Conservation (phyloP, 2,888 invertebrate species). For the Epicampocera succincta region DNA sequence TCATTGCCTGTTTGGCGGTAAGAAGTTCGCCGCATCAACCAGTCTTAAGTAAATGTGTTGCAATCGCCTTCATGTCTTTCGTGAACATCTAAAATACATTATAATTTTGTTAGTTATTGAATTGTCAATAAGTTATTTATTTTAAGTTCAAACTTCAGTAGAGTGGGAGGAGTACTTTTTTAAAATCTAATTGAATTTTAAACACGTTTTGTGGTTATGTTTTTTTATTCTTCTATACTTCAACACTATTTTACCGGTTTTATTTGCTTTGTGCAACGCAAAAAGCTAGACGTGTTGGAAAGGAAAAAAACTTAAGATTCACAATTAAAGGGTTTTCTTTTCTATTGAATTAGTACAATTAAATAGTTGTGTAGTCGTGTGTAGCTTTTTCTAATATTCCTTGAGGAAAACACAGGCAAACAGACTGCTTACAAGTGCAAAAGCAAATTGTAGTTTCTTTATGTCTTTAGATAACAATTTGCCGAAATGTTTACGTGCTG, state of each 20-base stretch:
- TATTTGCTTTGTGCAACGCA: slow-evolving; percentile 58
- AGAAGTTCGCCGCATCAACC: no score
- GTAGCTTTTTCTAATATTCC: background rate
- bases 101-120: slow-evolving; percentile 21
- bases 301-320: slow-evolving; percentile 21
- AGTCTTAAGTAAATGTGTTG: no score
- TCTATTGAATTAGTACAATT: slow-evolving; percentile 33
- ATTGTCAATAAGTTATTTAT: slow-evolving; percentile 56
- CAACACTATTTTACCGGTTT: slow-evolving; percentile 45
- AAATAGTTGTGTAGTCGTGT: slow-evolving; percentile 17
- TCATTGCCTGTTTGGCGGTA: no score
- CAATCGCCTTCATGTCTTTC: background rate
- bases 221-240: slow-evolving; percentile 8
- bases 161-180: background rate
- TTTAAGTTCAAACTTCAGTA: slow-evolving; percentile 47
- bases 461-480: slow-evolving; percentile 59
- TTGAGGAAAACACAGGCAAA: slow-evolving; percentile 8
- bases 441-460: slow-evolving; percentile 37
- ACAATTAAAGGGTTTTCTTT: slow-evolving; percentile 38
- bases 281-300: slow-evolving; percentile 43
- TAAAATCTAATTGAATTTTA: slow-evolving; percentile 60
- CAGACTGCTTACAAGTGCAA: slow-evolving; percentile 47
- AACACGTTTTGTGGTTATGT: slow-evolving; percentile 61
- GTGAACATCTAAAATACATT: slow-evolving; percentile 1
- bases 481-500: slow-evolving; percentile 67